A percentile compares a stretch with the other conserved stretches of the same genome.
Evolutionary conservation across 2,113 vertebrate species (phyloP).

Genomic region (Solea senegalensis): DNA sequence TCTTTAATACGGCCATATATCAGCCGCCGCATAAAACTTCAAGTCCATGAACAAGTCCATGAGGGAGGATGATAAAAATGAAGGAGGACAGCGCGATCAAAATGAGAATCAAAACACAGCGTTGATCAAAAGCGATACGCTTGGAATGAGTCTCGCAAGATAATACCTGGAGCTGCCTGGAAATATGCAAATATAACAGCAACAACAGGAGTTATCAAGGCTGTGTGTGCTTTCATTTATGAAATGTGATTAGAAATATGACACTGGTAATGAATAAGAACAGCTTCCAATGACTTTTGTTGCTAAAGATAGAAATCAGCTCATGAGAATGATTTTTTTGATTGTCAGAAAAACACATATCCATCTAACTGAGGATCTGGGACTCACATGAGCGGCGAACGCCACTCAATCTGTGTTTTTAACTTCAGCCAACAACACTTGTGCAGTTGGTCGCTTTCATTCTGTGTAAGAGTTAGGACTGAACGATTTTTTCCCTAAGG

Average conservation of each 20-base stretch:
- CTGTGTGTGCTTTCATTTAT: not conserved
- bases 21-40: constrained; percentile 58
- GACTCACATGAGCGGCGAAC: too few relatives aligned
- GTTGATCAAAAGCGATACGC: constrained; percentile 23
- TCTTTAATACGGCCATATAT: constrained; percentile 71
- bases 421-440: too few relatives aligned
- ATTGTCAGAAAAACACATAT: too few relatives aligned
- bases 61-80: constrained; percentile 46
- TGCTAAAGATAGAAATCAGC: too few relatives aligned
- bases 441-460: too few relatives aligned
- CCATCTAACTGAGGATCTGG: too few relatives aligned
- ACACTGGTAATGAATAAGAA: not conserved
- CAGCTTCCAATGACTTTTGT: not conserved
- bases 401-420: too few relatives aligned
- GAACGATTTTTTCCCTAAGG: too few relatives aligned
- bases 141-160: constrained; percentile 10
- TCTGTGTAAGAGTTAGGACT: too few relatives aligned
- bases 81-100: constrained; percentile 20
- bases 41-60: constrained; percentile 44
- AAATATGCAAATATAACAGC: not conserved
- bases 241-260: not conserved
- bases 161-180: constrained; percentile 8
- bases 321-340: too few relatives aligned
- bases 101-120: constrained; percentile 9
- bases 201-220: not conserved